These are phyloP conservation scores for Dryomyza anilis DNA, from an alignment of 2,888 invertebrate species.

Conservation along the genomic window DNA sequence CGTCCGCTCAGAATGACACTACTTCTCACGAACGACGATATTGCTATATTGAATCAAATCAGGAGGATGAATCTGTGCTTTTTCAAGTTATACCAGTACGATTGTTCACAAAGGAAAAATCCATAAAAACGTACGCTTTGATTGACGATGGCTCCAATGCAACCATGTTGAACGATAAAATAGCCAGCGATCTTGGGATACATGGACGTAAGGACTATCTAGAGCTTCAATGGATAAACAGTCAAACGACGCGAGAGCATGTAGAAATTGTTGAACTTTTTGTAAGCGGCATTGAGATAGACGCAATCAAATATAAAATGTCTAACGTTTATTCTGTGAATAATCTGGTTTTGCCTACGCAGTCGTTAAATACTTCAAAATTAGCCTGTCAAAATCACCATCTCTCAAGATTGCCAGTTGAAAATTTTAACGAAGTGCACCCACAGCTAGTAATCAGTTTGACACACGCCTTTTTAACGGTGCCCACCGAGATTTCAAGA, in stretches of 20 bases:
- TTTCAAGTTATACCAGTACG: not conserved
- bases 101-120: not conserved
- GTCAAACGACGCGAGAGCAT: not conserved
- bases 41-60: not conserved
- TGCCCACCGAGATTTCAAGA: not conserved
- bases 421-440: not conserved
- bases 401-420: not conserved
- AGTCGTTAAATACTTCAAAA: too few species aligned
- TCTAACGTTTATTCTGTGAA: not conserved
- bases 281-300: not conserved
- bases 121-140: too few species aligned
- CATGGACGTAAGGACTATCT: not conserved
- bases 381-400: not conserved
- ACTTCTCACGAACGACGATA: not conserved
- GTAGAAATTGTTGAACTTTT: not conserved
- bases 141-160: not conserved
- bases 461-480: not conserved
- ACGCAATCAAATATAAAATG: not conserved
- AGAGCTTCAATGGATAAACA: slow-evolving; percentile 7
- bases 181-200: not conserved
- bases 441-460: not conserved
- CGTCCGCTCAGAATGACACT: not conserved
- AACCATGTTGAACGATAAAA: not conserved
- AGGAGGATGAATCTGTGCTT: not conserved
- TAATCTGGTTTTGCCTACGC: not conserved